Conservation (phyloP, 2,113 vertebrate genomes). For the Xyliphius kryptos region DNA sequence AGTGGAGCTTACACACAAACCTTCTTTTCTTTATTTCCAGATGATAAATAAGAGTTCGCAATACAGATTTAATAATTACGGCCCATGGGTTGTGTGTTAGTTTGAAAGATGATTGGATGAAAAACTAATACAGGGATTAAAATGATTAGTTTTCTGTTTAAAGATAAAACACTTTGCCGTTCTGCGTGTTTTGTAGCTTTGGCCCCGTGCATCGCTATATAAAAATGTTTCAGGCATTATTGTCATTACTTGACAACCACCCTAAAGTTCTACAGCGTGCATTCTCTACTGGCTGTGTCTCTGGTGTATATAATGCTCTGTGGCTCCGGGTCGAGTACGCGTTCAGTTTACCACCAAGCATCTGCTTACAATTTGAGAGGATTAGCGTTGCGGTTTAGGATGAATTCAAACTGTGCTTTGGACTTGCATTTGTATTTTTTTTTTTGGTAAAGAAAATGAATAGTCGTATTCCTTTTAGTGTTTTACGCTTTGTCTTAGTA, state of each 20-base stretch:
- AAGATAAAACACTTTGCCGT: too few relatives aligned
- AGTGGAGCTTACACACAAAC: background rate
- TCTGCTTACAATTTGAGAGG: constrained; percentile 28
- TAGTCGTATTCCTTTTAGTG: too few relatives aligned
- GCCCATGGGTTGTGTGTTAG: too few relatives aligned
- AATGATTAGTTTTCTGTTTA: too few relatives aligned
- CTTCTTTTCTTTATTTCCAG: background rate
- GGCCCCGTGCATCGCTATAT: too few relatives aligned
- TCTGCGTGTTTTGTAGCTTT: too few relatives aligned
- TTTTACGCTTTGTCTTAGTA: too few relatives aligned
- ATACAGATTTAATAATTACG: too few relatives aligned
- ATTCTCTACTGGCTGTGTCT: constrained; percentile 8
- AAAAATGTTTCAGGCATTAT: too few relatives aligned
- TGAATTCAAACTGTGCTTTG: background rate
- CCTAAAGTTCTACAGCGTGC: background rate
- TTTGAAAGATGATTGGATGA: too few relatives aligned
- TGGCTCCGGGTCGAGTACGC: constrained; percentile 25
- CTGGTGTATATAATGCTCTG: constrained; percentile 15
- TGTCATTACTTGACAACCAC: background rate
- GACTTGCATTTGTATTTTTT: background rate
- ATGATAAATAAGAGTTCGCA: too few relatives aligned
- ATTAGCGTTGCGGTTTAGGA: constrained; percentile 13
- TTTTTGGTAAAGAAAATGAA: background rate
- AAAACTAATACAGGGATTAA: too few relatives aligned
- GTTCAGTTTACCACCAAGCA: constrained; percentile 31